Evolutionary conservation across 2,888 invertebrate genomes (phyloP), one percentile per base, ranked within the genome.

Genomic region (Ectemnius lituratus): DNA sequence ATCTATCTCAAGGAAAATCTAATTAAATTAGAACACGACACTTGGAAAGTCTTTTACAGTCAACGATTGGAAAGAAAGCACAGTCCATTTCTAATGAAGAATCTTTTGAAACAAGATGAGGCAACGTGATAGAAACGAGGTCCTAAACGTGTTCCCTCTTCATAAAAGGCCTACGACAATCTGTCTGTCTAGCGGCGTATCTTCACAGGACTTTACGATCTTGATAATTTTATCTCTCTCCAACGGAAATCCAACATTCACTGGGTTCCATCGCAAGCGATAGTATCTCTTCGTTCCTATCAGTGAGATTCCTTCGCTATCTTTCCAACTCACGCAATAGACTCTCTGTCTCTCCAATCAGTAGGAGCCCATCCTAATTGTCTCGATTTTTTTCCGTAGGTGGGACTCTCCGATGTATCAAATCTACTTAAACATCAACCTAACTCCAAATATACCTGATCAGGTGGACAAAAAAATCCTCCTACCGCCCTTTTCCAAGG

Each of bases 401-500:
- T 37, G 8, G 37, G 8, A 1, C 37, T 11, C 28, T 20, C 23
- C 23, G 23, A 0, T 23, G 23, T 2, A 23, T 23, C 23, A 23
- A 37, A 8, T 2, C 37, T 11, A 37, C 8, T 11, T 11, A 11
- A 37, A 11, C 37, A 37, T 1, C 5, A 8, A 11, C 8, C 37
- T 11, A 23, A 37, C 37, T 37, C 37, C 37, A 37, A 11, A 8
- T 37, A 8, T 37, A 37, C 37, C 37, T 37, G 37, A 11, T 11
- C 37, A 37, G 37, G 37, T 37, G 37, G 37, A 37, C 4, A 37
- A 37, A 37, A 37, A 37, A 37, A 37, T 37, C 37, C 8, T 4
- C 8, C n/a, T 11, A 2, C 52, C 52, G 14, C 14, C 16, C 63
- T 59, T 69, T 70, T 70, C 71, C 67, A 52, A 52, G 67, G 37